Conservation (phyloP, 1,140 invertebrate genomes). For the Phenacoccus solenopsis region DNA sequence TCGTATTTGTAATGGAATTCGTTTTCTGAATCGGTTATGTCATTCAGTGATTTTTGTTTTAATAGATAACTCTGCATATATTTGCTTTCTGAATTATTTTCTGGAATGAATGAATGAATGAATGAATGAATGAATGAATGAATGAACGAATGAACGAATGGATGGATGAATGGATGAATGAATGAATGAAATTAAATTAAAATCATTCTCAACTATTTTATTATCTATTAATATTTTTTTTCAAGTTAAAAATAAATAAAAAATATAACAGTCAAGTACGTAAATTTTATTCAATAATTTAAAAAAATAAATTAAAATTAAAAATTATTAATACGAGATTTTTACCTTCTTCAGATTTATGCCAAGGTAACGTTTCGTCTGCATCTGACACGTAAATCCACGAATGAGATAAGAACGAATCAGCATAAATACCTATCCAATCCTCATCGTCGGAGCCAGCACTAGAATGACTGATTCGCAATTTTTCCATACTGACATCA, state of each 20-base stretch:
- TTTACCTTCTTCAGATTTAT: constrained; percentile 35
- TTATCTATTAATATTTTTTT: too few relatives aligned
- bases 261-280: too few relatives aligned
- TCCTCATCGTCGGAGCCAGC: constrained; percentile 48
- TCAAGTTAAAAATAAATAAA: too few relatives aligned
- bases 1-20: constrained; percentile 76
- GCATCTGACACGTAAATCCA: constrained; percentile 65
- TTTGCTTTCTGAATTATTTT: not conserved
- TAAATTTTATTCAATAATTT: too few relatives aligned
- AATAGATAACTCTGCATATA: not conserved
- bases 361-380: constrained; percentile 56
- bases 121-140: too few relatives aligned
- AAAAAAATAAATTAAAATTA: too few relatives aligned
- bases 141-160: too few relatives aligned
- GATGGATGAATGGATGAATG: too few relatives aligned
- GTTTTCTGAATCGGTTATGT: constrained; percentile 62
- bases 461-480: constrained; percentile 48
- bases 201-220: too few relatives aligned
- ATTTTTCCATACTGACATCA: constrained; percentile 54
- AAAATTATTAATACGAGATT: too few relatives aligned
- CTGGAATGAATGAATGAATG: too few relatives aligned
- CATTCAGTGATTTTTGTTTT: not conserved
- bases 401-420: constrained; percentile 50
- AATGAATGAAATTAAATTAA: too few relatives aligned
- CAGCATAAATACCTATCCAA: constrained; percentile 50